phyloP scores from a whole-genome alignment of 2,888 invertebrate species.

The Caenorhabditis sp. region DNA sequence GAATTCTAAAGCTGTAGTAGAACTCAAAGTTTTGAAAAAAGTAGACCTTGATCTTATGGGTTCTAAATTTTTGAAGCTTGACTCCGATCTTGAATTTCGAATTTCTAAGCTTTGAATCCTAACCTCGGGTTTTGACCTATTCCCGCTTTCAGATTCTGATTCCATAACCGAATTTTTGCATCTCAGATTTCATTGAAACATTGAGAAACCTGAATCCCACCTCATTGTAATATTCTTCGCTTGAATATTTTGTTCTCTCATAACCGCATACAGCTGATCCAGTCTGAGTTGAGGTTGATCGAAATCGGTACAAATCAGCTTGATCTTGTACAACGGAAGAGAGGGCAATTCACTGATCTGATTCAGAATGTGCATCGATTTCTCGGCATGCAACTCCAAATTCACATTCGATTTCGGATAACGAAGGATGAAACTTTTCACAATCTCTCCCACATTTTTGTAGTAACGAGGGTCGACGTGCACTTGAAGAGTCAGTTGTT shows the following conservation, averaged over 20 bases:
- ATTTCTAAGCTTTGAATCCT: no score
- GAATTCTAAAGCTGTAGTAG: no score
- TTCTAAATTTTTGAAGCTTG: no score
- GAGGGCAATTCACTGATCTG: slow-evolving; percentile 68
- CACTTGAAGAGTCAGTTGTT: slow-evolving; percentile 70
- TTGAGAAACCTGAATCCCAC: slow-evolving; percentile 50
- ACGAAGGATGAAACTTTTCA: slow-evolving; percentile 65
- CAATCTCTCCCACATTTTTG: slow-evolving; percentile 65
- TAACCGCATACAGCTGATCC: slow-evolving; percentile 66
- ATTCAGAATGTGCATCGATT: slow-evolving; percentile 64
- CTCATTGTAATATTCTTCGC: slow-evolving; percentile 73
- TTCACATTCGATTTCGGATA: slow-evolving; percentile 70
- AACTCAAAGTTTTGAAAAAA: no score
- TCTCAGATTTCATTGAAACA: no score
- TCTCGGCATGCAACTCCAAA: slow-evolving; percentile 72
- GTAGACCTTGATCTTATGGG: no score
- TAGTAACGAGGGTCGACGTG: slow-evolving; percentile 63
- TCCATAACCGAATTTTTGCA: no score
- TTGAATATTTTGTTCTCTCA: slow-evolving; percentile 67
- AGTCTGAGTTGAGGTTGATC: slow-evolving; percentile 70
- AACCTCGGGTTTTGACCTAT: no score
- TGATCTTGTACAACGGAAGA: slow-evolving; percentile 68
- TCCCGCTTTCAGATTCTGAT: no score
- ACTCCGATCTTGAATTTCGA: no score
- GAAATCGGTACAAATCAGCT: slow-evolving; percentile 74